phyloP scores from a whole-genome alignment of 2,888 invertebrate genomes.

The Phasia obesa region DNA sequence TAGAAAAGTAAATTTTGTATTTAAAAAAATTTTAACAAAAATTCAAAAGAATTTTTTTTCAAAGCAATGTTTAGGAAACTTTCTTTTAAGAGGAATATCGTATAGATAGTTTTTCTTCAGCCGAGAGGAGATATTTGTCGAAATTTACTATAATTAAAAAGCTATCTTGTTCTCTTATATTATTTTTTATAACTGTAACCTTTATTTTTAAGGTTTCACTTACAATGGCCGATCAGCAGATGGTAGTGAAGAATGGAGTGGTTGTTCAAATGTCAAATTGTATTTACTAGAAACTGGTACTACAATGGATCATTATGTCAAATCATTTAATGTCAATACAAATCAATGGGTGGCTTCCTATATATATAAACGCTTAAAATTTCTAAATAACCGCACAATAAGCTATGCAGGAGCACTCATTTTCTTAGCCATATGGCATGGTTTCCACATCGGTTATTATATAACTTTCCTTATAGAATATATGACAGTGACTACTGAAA shows the following conservation, averaged over 20 bases:
- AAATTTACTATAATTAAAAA: too few relatives aligned
- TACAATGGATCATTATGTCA: conserved; percentile 93
- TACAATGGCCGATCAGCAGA: conserved; percentile 84
- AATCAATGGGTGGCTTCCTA: conserved; percentile 97
- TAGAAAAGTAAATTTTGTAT: too few relatives aligned
- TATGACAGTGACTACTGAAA: conserved; percentile 92
- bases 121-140: too few relatives aligned
- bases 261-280: conserved; percentile 94
- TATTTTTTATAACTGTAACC: background rate
- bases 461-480: conserved; percentile 96
- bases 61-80: too few relatives aligned
- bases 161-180: too few relatives aligned
- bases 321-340: conserved; percentile 97
- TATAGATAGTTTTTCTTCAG: too few relatives aligned
- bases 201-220: conserved; percentile 86
- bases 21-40: too few relatives aligned
- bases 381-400: conserved; percentile 90
- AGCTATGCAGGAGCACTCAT: conserved; percentile 92
- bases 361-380: conserved; percentile 95
- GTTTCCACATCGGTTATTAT: conserved; percentile 96
- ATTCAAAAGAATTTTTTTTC: too few relatives aligned
- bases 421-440: conserved; percentile 98
- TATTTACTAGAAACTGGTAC: conserved; percentile 90
- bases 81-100: too few relatives aligned
- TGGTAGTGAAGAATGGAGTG: conserved; percentile 94